Base-by-base conservation (phyloP, 2,797 vertebrate genomes). In the Astyanax mexicanus region DNA sequence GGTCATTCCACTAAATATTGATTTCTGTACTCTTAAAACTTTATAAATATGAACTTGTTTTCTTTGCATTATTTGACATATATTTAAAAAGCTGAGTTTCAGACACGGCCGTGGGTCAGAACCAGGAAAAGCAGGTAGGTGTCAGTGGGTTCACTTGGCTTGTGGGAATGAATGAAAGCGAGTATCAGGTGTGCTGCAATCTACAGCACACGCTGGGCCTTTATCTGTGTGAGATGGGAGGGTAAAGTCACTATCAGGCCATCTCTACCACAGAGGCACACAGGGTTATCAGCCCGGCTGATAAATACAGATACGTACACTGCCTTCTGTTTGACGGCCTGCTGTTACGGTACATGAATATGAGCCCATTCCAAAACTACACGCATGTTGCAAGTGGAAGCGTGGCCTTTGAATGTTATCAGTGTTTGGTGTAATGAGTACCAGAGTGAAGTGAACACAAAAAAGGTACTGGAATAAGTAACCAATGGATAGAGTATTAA, bases 201-300 rank as follows among this genome's bases (percentile, higher is more conserved):
- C 60, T 27, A 32, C 78, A 54, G 54, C 80, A 79, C 82, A 77
- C 83, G 83, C 80, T 67, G 61, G 70, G 64, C 77, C 77, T 85
- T 87, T 89, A 88, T 86, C 86, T 89, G 78, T 70, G 72, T 78
- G 65, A 67, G 75, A 84, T 86, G 69, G 82, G 55, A 75, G 72
- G 65, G 68, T 75, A 72, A 64, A 65, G 67, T 72, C 74, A 72
- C 72, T 75, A 81, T 77, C 79, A 64, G 37, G 80, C 52, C 75
- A 84, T 86, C 85, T 62, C 54, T 83, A 83, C 77, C 87, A 80
- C 75, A 55, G 55, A 81, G 89, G 90, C 78, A 84, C 32, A 60
- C 70, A 79, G 55, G 90, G 90, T 93, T 92, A 94, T 93, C 91
- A 80, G 89, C 29, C 42, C 27, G 27, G 81, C 83, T 72, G 86